Evolutionary conservation across 2,797 vertebrate genomes (phyloP).

Genomic region (Esox masquinongy): DNA sequence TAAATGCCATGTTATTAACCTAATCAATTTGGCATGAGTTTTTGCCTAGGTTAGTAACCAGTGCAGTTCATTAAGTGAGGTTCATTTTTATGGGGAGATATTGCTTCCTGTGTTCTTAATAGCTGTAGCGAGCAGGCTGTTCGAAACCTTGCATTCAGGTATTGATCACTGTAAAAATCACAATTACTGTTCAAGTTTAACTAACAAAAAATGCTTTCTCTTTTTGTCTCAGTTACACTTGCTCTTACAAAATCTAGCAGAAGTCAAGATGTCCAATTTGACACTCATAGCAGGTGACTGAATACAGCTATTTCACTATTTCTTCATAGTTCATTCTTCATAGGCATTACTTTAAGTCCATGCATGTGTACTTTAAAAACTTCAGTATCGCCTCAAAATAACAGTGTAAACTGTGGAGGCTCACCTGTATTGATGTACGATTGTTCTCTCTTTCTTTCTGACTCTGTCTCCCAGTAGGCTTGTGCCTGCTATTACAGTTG

Average conservation of each 20-base stretch:
- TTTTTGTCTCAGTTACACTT: background rate
- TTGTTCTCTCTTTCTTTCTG: background rate
- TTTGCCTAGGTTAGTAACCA: background rate
- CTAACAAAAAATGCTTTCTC: background rate
- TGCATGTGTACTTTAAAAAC: too few relatives aligned
- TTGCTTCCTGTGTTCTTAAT: background rate
- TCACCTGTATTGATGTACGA: conserved; percentile 4
- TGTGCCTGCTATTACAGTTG: conserved; percentile 58
- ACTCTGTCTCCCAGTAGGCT: conserved; percentile 21
- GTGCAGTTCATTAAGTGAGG: background rate
- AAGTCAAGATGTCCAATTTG: conserved; percentile 52
- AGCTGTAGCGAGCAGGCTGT: background rate
- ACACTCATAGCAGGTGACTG: conserved; percentile 59
- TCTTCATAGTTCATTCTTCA: background rate
- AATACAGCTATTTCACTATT: background rate
- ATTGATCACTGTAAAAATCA: background rate
- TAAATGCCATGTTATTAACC: too few relatives aligned
- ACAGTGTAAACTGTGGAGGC: background rate
- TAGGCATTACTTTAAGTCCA: too few relatives aligned
- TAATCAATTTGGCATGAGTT: background rate
- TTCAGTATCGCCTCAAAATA: too few relatives aligned
- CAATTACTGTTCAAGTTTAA: background rate
- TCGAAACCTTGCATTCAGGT: background rate
- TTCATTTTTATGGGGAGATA: background rate
- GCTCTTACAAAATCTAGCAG: background rate